Evolutionary conservation across 2,797 vertebrate species (phyloP).

Genomic region (Eupleurogrammus muticus): DNA sequence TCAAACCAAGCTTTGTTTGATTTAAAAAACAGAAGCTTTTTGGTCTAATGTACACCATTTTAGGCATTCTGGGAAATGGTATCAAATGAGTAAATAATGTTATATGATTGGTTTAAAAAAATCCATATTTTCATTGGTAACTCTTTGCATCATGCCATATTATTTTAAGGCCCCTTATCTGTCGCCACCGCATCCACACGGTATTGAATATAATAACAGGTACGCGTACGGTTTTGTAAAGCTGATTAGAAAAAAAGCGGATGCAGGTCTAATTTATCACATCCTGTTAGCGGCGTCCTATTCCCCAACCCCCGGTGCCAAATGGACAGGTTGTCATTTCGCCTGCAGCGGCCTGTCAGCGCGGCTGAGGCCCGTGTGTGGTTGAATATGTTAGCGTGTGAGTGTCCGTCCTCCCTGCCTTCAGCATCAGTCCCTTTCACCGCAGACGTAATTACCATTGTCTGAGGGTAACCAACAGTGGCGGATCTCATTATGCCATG

Average conservation of each 20-base stretch:
- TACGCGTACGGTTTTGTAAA: slow-evolving; percentile 62
- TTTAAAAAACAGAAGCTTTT: slow-evolving; percentile 15
- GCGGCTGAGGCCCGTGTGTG: slow-evolving; percentile 50
- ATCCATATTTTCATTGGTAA: slow-evolving; percentile 32
- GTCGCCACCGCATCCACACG: slow-evolving; percentile 14
- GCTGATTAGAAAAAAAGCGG: slow-evolving; percentile 64
- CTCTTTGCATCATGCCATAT: slow-evolving; percentile 25
- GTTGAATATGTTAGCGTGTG: slow-evolving; percentile 58
- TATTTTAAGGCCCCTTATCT: slow-evolving; percentile 20
- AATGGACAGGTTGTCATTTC: slow-evolving; percentile 67
- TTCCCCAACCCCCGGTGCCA: slow-evolving; percentile 41
- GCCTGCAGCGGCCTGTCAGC: slow-evolving; percentile 63
- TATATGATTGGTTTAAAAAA: slow-evolving; percentile 2
- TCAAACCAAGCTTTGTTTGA: not conserved
- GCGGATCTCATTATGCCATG: slow-evolving; percentile 85
- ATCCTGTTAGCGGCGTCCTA: slow-evolving; percentile 57
- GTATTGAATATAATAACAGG: slow-evolving; percentile 40
- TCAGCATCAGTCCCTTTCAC: slow-evolving; percentile 73
- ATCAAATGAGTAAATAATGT: slow-evolving; percentile 12
- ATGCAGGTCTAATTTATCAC: slow-evolving; percentile 68
- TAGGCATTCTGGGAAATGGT: not conserved
- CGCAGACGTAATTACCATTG: slow-evolving; percentile 81
- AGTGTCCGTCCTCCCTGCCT: slow-evolving; percentile 70
- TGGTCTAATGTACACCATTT: slow-evolving; percentile 22
- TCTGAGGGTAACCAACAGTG: slow-evolving; percentile 85